Percentiles rank a stretch among this genome's conserved stretches.
phyloP scores from a whole-genome alignment of 2,797 vertebrate genomes.

The Apogon hyalosoma region DNA sequence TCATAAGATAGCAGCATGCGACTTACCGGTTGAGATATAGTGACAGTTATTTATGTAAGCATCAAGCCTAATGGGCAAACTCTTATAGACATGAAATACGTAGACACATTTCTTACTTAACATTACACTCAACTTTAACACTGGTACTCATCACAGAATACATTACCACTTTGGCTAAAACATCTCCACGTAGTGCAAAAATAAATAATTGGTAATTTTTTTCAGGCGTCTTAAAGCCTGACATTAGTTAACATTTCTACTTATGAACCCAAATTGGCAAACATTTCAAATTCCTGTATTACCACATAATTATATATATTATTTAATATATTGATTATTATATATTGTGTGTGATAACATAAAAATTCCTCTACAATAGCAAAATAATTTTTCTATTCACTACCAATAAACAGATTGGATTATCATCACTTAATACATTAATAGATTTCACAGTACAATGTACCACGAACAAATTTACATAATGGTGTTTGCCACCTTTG shows the following conservation, averaged over 20 bases:
- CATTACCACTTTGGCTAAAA: conserved; percentile 29
- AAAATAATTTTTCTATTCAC: conserved; percentile 22
- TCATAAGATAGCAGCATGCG: conserved; percentile 56
- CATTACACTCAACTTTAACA: background rate
- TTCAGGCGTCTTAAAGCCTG: background rate
- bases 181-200: conserved; percentile 51
- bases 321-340: background rate
- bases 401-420: conserved; percentile 30
- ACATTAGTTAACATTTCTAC: background rate
- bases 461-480: conserved; percentile 28
- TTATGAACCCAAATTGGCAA: background rate
- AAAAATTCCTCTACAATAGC: conserved; percentile 4
- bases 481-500: conserved; percentile 41
- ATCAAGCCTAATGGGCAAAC: conserved; percentile 1
- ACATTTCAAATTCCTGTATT: conserved; percentile 3
- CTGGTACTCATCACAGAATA: background rate
- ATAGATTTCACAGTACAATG: conserved; percentile 31
- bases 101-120: conserved; percentile 5
- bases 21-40: conserved; percentile 13
- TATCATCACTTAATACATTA: conserved; percentile 26
- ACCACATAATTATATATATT: too few relatives aligned
- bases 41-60: conserved; percentile 17
- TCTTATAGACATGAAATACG: conserved; percentile 17
- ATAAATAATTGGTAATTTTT: background rate
- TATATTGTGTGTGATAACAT: conserved; percentile 7